phyloP scores from a whole-genome alignment of 1,140 invertebrate genomes.

The Goniozus legneri region DNA sequence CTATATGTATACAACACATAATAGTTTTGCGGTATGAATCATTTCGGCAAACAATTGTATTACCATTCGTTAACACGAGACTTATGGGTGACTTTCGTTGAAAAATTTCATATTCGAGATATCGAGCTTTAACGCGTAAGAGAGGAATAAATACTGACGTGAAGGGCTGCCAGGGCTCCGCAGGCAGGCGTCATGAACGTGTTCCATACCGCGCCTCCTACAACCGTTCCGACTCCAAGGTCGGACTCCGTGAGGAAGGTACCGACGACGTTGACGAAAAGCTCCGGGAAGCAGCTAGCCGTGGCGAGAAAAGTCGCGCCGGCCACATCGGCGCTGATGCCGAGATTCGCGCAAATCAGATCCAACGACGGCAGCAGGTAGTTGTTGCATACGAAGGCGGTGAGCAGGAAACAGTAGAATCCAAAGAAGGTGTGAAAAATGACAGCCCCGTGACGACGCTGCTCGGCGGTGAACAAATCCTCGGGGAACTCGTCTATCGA shows the following conservation, averaged over 20 bases:
- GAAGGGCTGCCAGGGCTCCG: constrained; percentile 71
- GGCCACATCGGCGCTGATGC: constrained; percentile 77
- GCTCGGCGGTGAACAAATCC: constrained; percentile 59
- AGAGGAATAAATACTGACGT: constrained; percentile 65
- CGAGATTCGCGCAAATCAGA: constrained; percentile 70
- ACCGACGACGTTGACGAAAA: constrained; percentile 86
- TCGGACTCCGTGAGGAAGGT: constrained; percentile 75
- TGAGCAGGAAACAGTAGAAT: constrained; percentile 73
- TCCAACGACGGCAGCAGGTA: constrained; percentile 82
- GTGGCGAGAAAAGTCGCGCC: constrained; percentile 91
- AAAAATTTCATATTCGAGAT: no score
- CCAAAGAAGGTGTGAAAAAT: constrained; percentile 71
- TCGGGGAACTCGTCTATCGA: constrained; percentile 58
- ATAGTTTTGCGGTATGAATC: no score
- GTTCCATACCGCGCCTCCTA: constrained; percentile 86
- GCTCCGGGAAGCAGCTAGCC: constrained; percentile 84
- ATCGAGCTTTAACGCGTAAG: no score
- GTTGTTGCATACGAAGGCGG: constrained; percentile 82
- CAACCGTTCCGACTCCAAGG: constrained; percentile 81
- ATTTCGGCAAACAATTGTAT: no score
- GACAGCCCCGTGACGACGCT: constrained; percentile 67
- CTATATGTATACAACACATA: no score
- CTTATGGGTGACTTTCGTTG: no score
- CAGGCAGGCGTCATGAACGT: constrained; percentile 81
- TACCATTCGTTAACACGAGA: no score